Evolutionary conservation across 2,888 invertebrate genomes (phyloP).

Genomic region (Resseliella maxima): DNA sequence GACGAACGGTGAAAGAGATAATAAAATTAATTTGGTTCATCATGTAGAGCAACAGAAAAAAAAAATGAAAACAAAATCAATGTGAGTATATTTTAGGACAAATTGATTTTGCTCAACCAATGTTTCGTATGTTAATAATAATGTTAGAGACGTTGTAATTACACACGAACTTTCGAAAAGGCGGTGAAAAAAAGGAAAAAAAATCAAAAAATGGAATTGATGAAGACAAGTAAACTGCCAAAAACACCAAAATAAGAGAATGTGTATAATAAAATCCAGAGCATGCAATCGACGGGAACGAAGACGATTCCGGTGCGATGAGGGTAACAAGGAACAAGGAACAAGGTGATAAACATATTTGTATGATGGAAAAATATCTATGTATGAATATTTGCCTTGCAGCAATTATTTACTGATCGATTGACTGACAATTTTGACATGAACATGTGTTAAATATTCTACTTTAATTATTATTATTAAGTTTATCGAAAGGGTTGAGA

Average conservation of each 20-base stretch:
- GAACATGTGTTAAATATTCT: conserved; percentile 63
- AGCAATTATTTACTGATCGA: conserved; percentile 59
- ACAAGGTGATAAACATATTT: conserved; percentile 54
- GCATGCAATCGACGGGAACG: conserved; percentile 5
- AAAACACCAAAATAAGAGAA: background rate
- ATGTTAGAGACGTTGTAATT: conserved; percentile 54
- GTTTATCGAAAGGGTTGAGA: conserved; percentile 38
- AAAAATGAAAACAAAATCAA: conserved; percentile 8
- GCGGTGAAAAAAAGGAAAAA: conserved; percentile 37
- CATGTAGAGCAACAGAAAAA: background rate
- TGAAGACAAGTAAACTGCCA: conserved; percentile 18
- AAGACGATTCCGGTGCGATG: background rate
- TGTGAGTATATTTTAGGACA: conserved; percentile 34
- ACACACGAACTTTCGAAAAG: conserved; percentile 39
- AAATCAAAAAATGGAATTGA: conserved; percentile 40
- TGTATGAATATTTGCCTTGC: conserved; percentile 55
- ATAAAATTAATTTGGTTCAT: background rate
- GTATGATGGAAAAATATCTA: conserved; percentile 15
- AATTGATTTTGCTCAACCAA: conserved; percentile 44
- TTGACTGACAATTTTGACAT: conserved; percentile 62
- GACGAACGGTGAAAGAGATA: background rate
- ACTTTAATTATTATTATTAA: conserved; percentile 64
- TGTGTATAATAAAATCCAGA: background rate
- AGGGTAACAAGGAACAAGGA: background rate
- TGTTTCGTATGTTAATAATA: conserved; percentile 29